Evolutionary conservation across 2,888 invertebrate species (phyloP), one percentile per base, ranked within the genome.

Genomic region (Idaea biselata): DNA sequence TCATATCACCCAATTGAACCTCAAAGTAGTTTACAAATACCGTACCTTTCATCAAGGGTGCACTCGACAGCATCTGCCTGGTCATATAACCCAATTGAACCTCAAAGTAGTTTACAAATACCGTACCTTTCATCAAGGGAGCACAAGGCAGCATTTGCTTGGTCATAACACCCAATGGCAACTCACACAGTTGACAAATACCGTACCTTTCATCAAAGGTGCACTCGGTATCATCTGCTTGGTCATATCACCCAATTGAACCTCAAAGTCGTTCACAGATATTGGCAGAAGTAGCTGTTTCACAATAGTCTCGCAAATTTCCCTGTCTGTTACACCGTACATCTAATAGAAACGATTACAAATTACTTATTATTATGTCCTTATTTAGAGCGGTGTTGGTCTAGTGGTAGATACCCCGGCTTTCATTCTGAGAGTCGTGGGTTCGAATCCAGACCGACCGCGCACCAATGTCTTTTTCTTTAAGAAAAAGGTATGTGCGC

Each of bases 11-110:
- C 63, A 94, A 88, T 62, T 93, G 87, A 71, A n/a, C n/a, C 8
- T 93, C 82, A 73, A 96, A 95, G 73, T 96, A 94, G 18, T 94
- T 93, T 0, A 88, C 83, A 0, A 93, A 91, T 14, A 96, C n/a
- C n/a, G n/a, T 76, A 94, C n/a, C 2, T 55, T 55, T 16, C 16
- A 55, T 55, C 55, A 16, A 55, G 16, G n/a, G n/a, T 16, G 55
- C 55, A 55, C 16, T 11, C n/a, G n/a, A n/a, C n/a, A n/a, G n/a
- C n/a, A n/a, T n/a, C n/a, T n/a, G n/a, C n/a, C n/a, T n/a, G n/a
- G n/a, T n/a, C n/a, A n/a, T n/a, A n/a, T n/a, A n/a, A n/a, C n/a
- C n/a, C n/a, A n/a, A n/a, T n/a, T n/a, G n/a, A n/a, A n/a, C n/a
- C n/a, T n/a, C n/a, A n/a, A n/a, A n/a, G n/a, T n/a, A n/a, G n/a